Conservation (phyloP, 2,113 vertebrate genomes). For the Myanophis thanlyinensis region DNA sequence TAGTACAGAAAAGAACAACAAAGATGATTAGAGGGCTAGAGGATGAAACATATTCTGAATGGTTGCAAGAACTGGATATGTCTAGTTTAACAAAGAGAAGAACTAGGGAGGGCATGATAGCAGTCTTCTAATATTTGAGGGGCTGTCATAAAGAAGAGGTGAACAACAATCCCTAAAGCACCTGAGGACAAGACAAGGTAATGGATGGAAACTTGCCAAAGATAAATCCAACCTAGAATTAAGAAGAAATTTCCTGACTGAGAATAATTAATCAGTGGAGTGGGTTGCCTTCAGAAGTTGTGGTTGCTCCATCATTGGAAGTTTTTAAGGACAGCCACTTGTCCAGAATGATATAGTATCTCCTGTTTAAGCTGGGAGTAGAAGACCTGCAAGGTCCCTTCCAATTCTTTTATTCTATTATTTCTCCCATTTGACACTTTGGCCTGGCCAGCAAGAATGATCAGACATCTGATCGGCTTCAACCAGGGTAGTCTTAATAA, state of each 20-base stretch:
- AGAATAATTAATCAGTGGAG: background rate
- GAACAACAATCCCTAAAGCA: background rate
- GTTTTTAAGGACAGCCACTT: background rate
- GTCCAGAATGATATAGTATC: background rate
- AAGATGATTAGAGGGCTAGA: background rate
- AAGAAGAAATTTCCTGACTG: background rate
- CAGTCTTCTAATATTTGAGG: background rate
- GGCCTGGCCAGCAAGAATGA: background rate
- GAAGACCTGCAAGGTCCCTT: background rate
- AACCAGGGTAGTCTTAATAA: background rate
- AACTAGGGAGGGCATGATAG: background rate
- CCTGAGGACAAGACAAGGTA: background rate
- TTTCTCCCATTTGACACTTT: background rate
- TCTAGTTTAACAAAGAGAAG: background rate
- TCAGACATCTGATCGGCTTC: background rate
- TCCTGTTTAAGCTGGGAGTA: background rate
- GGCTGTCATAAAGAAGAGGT: background rate
- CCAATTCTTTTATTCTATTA: background rate
- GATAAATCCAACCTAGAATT: background rate
- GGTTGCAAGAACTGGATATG: background rate
- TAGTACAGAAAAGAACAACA: background rate
- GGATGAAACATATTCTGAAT: background rate
- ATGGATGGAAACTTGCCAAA: no score
- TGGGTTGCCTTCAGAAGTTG: background rate
- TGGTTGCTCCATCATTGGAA: background rate